phyloP scores from a whole-genome alignment of 2,888 invertebrate genomes.

The Acrobasis repandana region DNA sequence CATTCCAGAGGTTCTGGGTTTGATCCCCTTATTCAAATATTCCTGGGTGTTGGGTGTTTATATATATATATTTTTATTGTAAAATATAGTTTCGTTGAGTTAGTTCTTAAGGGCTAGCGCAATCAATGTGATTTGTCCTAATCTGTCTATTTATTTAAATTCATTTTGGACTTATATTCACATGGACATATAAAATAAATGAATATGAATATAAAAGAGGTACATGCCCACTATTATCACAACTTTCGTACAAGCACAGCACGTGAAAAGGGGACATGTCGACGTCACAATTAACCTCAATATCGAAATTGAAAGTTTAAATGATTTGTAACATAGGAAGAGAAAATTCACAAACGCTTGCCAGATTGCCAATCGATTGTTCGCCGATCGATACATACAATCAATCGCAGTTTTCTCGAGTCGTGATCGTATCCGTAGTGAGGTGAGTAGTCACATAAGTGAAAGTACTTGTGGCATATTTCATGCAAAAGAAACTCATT shows the following conservation, averaged over 20 bases:
- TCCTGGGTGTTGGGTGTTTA: too few relatives aligned
- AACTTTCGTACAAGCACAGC: not conserved
- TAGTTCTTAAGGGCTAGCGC: too few relatives aligned
- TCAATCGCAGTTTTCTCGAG: constrained; percentile 8
- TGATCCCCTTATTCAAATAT: too few relatives aligned
- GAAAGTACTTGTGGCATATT: constrained; percentile 7
- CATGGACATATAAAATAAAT: too few relatives aligned
- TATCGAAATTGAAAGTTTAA: constrained; percentile 12
- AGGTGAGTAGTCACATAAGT: not conserved
- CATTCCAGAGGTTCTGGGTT: too few relatives aligned
- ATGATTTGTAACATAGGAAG: constrained; percentile 2
- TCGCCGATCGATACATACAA: not conserved
- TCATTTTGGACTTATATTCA: too few relatives aligned
- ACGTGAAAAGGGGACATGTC: not conserved
- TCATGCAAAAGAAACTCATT: too few relatives aligned
- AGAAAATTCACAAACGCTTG: not conserved
- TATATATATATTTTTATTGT: too few relatives aligned
- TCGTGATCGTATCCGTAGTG: constrained; percentile 5
- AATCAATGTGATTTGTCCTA: too few relatives aligned
- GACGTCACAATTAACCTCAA: not conserved
- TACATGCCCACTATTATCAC: not conserved
- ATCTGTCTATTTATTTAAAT: too few relatives aligned
- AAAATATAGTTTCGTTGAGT: too few relatives aligned
- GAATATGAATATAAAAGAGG: too few relatives aligned
- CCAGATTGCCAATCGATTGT: constrained; percentile 10